Percentiles rank a stretch among this genome's conserved stretches.
Conservation (phyloP, 2,113 vertebrate genomes). For the Oreochromis spilurus region DNA sequence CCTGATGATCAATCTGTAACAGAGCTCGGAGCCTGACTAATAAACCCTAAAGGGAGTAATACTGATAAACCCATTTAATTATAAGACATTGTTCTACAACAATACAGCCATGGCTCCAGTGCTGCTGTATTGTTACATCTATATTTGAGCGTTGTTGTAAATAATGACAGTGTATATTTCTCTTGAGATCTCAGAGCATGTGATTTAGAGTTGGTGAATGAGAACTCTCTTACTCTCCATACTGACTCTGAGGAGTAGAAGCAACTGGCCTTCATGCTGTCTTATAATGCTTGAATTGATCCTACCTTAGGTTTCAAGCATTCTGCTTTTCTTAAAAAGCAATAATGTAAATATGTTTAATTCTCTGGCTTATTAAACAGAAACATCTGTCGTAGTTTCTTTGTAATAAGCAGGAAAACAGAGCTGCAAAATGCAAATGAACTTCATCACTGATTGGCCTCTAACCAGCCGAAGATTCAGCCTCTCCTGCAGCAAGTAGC, state of each 20-base stretch:
- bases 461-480: not conserved
- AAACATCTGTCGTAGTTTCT: not conserved
- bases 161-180: not conserved
- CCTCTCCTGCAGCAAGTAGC: not conserved
- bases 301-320: not conserved
- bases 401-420: not conserved
- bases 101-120: not conserved
- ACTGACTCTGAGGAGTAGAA: not conserved
- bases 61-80: not conserved
- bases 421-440: not conserved
- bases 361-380: not conserved
- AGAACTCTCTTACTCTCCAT: not conserved
- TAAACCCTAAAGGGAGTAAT: not conserved
- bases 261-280: not conserved
- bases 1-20: not conserved
- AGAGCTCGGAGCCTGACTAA: not conserved
- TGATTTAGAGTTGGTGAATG: not conserved
- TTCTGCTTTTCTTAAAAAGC: not conserved
- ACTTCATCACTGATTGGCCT: not conserved
- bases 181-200: not conserved
- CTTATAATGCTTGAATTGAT: not conserved
- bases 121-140: not conserved
- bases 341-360: not conserved
- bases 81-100: not conserved
- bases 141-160: not conserved